phyloP scores from a whole-genome alignment of 2,888 invertebrate species.

The Sinohyriopsis cumingii region DNA sequence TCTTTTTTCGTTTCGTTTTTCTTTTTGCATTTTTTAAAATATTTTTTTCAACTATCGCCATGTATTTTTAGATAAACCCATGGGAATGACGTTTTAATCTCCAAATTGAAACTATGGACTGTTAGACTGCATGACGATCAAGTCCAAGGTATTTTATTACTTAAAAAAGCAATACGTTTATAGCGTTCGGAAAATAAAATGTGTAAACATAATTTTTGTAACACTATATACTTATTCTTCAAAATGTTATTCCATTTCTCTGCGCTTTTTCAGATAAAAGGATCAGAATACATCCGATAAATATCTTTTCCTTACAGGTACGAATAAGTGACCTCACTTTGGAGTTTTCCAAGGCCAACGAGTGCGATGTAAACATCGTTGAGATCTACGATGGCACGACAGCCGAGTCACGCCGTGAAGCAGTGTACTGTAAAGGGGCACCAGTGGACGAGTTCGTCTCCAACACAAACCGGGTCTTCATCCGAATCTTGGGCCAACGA shows the following conservation, averaged over 20 bases:
- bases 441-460: conserved; percentile 47
- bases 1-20: no score
- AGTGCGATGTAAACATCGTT: conserved; percentile 59
- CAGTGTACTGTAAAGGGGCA: conserved; percentile 43
- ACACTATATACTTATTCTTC: no score
- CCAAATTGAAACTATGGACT: no score
- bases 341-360: conserved; percentile 32
- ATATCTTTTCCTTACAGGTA: conserved; percentile 28
- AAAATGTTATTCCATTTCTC: background rate
- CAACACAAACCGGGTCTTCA: conserved; percentile 54
- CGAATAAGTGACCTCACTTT: conserved; percentile 27
- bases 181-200: no score
- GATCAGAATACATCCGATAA: background rate
- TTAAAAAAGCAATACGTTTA: no score
- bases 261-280: background rate
- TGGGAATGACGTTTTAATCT: no score
- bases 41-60: no score
- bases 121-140: no score
- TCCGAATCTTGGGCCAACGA: conserved; percentile 51
- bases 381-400: conserved; percentile 64
- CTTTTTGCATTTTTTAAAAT: no score
- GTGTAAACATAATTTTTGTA: no score
- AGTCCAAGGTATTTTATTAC: no score
- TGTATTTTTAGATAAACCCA: no score
- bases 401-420: conserved; percentile 37